Evolutionary conservation across 2,113 vertebrate genomes (phyloP), one percentile per base, ranked within the genome.

Genomic region (Pteropus alecto): DNA sequence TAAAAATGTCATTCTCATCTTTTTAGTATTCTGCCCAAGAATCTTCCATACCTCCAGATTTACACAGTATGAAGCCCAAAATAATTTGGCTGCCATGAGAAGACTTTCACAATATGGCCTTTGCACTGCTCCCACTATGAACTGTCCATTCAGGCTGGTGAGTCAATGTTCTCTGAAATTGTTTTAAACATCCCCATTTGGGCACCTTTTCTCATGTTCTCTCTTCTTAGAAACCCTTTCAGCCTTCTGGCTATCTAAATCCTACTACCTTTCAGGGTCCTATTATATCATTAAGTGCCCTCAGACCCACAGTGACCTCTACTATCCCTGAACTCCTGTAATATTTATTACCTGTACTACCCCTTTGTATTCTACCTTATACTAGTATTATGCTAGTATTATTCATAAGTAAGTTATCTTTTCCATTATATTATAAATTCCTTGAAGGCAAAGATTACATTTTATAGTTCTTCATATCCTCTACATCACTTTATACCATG

Each of bases 1-100:
- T 70, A 81, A 86, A 94, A 86, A 86, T 77, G 41, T 35, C 35
- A 68, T 84, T 93, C 84, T 79, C 71, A 67, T 84, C 41, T 87
- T 81, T 58, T 74, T 15, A 83, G 81, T 73, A 78, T 48, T 12
- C 19, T 83, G 54, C 16, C n/a, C 46, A 13, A 51, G 90, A 83
- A n/a, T n/a, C 61, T 83, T n/a, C 21, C 43, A 22, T 21, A 95
- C 46, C 43, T 90, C 77, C 35, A 18, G 24, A 77, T 70, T 77
- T 51, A 90, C 4, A 79, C 6, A 79, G 51, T 58, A 41, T 68
- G 60, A 91, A 90, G 22, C 83, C 54, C 74, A 90, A 76, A 86
- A 7, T 56, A 43, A 12, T 58, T 2, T 90, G 54, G 54, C 38
- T 74, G 9, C 56, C 63, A 51, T 15, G 19, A 58, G 41, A 93